These are phyloP conservation scores for Tapera naevia DNA, from an alignment of 2,797 vertebrate species.

Conservation along the genomic window DNA sequence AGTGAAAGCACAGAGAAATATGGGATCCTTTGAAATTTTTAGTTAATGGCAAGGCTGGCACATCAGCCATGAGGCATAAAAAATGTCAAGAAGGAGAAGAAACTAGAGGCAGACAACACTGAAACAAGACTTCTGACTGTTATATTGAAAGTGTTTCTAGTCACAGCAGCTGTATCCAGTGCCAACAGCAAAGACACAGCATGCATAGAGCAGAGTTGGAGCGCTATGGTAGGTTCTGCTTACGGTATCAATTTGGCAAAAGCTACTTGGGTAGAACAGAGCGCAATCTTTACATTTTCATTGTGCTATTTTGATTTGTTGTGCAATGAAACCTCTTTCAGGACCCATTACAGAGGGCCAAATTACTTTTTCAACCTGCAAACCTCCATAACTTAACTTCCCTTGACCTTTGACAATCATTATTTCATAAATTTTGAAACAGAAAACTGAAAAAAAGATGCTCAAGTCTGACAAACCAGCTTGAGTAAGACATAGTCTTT, in stretches of 20 bases:
- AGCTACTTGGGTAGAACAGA: not conserved
- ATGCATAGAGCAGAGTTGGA: not conserved
- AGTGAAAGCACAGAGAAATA: not conserved
- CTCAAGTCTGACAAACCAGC: not conserved
- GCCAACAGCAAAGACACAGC: not conserved
- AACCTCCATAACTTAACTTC: not conserved
- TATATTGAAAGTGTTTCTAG: rapidly evolving
- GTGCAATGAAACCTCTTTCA: not conserved
- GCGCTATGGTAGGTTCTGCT: not conserved
- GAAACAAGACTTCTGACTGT: not conserved
- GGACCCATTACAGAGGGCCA: not conserved
- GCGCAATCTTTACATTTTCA: not conserved
- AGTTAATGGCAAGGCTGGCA: not conserved
- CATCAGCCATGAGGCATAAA: not conserved
- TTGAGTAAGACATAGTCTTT: not conserved
- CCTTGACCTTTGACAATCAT: not conserved
- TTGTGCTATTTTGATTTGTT: not conserved
- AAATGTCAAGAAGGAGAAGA: not conserved
- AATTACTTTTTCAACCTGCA: not conserved
- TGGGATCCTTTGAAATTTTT: not conserved
- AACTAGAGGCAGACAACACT: not conserved
- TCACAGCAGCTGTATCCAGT: not conserved
- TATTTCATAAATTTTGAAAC: not conserved
- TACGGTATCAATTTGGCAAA: not conserved
- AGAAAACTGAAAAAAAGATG: not conserved